These are phyloP conservation scores for Chymomyza fuscimana DNA, from an alignment of 2,888 invertebrate species.

Conservation along the genomic window DNA sequence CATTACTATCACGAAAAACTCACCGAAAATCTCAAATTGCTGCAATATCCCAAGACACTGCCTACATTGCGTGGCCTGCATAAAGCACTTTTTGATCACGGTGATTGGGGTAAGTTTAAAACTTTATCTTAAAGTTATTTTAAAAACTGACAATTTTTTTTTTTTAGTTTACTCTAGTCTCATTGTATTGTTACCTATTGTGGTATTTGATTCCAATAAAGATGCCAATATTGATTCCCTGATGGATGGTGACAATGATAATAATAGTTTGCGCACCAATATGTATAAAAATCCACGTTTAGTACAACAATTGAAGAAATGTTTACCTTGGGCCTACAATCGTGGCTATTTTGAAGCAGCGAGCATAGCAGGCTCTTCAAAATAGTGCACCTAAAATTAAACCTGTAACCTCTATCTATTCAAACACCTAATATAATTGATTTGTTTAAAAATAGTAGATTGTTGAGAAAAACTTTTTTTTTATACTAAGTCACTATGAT, in stretches of 20 bases:
- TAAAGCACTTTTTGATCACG: conserved; percentile 53
- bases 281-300: conserved; percentile 52
- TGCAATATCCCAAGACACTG: conserved; percentile 60
- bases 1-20: conserved; percentile 68
- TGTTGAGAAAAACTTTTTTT: neutral
- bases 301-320: conserved; percentile 54
- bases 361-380: neutral
- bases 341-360: conserved; percentile 62
- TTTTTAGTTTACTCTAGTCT: conserved; percentile 20
- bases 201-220: conserved; percentile 65
- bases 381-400: neutral
- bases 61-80: conserved; percentile 70
- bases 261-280: conserved; percentile 49
- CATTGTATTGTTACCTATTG: conserved; percentile 39
- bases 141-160: neutral
- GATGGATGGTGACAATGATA: conserved; percentile 39
- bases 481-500: neutral
- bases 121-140: neutral
- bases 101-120: conserved; percentile 63
- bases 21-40: conserved; percentile 54
- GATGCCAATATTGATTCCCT: conserved; percentile 63
- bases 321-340: conserved; percentile 72
- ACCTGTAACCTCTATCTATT: neutral
- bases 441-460: neutral
- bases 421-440: neutral